Base-by-base conservation (phyloP, 2,888 invertebrate genomes). In the Nomada lathburiana region DNA sequence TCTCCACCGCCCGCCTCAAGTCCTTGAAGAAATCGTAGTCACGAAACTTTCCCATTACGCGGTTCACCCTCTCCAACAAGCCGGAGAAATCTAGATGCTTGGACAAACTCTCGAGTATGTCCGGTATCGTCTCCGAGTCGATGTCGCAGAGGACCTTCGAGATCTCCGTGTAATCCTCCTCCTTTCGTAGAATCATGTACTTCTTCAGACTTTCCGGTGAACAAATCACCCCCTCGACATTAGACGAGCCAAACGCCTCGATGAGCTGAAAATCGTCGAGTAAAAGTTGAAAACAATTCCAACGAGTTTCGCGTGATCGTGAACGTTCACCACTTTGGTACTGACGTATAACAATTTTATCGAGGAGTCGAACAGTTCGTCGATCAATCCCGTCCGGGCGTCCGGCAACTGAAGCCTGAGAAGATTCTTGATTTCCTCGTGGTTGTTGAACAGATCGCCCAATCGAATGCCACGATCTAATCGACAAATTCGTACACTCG, bases 331-430 rank as follows among this genome's bases (percentile, higher is more conserved):
- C 36, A 7, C 36, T 36, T 7, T 1, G 59, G 20, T 86, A 94
- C 95, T 94, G 93, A 95, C 95, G 82, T 95, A 95, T 93, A 94
- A 93, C 4, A 95, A 93, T 86, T 94, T 94, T 13, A 95, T 91
- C 13, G 95, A 94, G 0, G 95, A 94, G 50, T 93, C 88, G 91
- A 95, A 94, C 23, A 96, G 75, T 69, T 93, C 94, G 36, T 94
- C 93, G 2, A 94, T 91, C 18, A 94, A 93, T 18, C 94, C 92
- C 16, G 93, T 91, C 0, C 92, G 86, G 1, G 95, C 84, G 11
- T 92, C 88, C 65, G 95, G 88, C 83, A 93, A 85, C 68, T 94
- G 92, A 1, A 91, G 89, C 29, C 90, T 89, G 50, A 95, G 80
- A 72, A 94, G 93, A 4, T 93, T 90, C 85, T 94, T 94, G 63